Base-by-base conservation (phyloP, 2,113 vertebrate genomes). In the Oreocharis arfaki region DNA sequence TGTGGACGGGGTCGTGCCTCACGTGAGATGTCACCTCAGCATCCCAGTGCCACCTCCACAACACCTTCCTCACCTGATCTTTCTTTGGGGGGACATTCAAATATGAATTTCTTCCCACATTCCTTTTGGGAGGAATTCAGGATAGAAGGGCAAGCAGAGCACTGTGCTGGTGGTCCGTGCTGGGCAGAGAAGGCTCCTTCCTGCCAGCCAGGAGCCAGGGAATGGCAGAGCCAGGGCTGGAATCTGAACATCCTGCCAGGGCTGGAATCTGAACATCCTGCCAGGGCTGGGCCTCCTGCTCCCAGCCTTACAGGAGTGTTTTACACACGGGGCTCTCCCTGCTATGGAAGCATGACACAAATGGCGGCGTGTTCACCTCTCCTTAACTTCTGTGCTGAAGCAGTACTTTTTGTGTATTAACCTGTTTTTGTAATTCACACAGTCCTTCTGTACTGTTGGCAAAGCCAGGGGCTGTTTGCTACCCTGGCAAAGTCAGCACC, bases 221-320 rank as follows among this genome's bases (percentile, higher is more conserved):
- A 50, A 30, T 52, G 55, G 85, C 93, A 86, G 50, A 86, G 67
- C 52, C 52, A 16, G 52, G 46, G 50, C 87, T 44, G 49, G 86
- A 87, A 79, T 80, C 87, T 7, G 3, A 71, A 37, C 13, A 1
- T 19, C 13, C 21, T 73, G 10, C 88, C 60, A 71, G 91, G 20
- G 18, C 93, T 23, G 57, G 87, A 87, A 79, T 80, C 87, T 7
- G 3, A 71, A 37, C 13, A 1, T 19, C 13, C 21, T 73, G 10
- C 88, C 60, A 71, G 91, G 20, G 18, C 93, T 23, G 57, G 87
- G 92, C 82, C 85, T 95, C 78, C 46, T 0, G 8, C 60, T 94
- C 96, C 95, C 95, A 93, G 90, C 73, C 0, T 92, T 96, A 94
- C 94, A 93, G 90, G 90, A 95, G 84, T 90, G 90, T 95, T 95